Percentiles rank a stretch among this genome's conserved stretches.
Conservation (phyloP, 2,888 invertebrate genomes). For the Phyllotreta cruciferae region DNA sequence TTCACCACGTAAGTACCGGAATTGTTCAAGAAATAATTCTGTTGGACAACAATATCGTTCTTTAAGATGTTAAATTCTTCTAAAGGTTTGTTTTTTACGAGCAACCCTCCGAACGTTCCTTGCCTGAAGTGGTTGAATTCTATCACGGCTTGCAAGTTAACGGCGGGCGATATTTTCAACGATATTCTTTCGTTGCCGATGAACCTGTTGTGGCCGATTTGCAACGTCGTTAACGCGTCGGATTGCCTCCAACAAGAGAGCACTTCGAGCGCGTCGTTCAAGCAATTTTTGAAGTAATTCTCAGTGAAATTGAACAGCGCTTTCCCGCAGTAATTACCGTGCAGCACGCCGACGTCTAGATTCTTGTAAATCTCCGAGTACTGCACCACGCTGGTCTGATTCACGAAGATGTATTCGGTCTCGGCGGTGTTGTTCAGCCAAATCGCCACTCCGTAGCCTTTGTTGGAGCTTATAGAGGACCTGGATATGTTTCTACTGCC, state of each 20-base stretch:
- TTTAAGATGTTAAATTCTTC: slow-evolving; percentile 83
- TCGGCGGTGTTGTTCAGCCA: slow-evolving; percentile 87
- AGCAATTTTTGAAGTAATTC: slow-evolving; percentile 84
- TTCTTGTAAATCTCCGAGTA: slow-evolving; percentile 89
- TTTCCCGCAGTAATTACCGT: slow-evolving; percentile 91
- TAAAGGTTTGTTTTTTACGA: slow-evolving; percentile 80
- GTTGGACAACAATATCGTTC: slow-evolving; percentile 74
- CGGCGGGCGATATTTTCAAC: slow-evolving; percentile 80
- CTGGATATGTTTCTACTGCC: slow-evolving; percentile 92
- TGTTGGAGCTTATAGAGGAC: slow-evolving; percentile 85
- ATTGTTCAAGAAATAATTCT: slow-evolving; percentile 91
- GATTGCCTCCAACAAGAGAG: slow-evolving; percentile 79
- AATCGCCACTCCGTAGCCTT: slow-evolving; percentile 85
- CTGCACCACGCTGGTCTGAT: slow-evolving; percentile 86
- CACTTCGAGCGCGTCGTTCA: slow-evolving; percentile 80
- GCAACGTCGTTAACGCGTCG: slow-evolving; percentile 67
- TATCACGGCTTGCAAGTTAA: slow-evolving; percentile 78
- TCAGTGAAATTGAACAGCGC: slow-evolving; percentile 90
- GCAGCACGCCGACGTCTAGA: slow-evolving; percentile 84
- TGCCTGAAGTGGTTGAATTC: slow-evolving; percentile 90
- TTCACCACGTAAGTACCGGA: slow-evolving; percentile 87
- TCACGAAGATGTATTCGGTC: slow-evolving; percentile 79
- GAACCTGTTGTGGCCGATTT: slow-evolving; percentile 88
- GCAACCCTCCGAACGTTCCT: slow-evolving; percentile 82
- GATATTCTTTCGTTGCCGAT: slow-evolving; percentile 77